A percentile compares a stretch with the other conserved stretches of the same genome.
Evolutionary conservation across 2,797 vertebrate genomes (phyloP).

Genomic region (Anomalospiza imberbis): DNA sequence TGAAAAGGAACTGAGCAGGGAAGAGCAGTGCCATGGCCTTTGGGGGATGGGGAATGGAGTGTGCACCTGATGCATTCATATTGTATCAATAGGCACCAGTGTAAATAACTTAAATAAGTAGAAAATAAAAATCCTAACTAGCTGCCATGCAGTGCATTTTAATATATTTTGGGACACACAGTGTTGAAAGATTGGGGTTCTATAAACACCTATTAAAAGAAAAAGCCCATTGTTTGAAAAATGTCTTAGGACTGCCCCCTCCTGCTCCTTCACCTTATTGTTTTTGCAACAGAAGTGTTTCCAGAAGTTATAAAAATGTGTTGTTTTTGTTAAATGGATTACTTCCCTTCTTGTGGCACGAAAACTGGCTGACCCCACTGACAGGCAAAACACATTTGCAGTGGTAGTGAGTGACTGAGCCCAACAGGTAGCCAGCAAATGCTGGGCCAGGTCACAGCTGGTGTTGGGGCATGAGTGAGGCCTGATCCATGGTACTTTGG

Average conservation of each 20-base stretch:
- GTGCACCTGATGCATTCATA: background rate
- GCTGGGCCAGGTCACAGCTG: background rate
- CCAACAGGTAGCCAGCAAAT: background rate
- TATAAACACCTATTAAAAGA: background rate
- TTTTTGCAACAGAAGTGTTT: constrained; percentile 27
- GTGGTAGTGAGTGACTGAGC: background rate
- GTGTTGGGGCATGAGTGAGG: background rate
- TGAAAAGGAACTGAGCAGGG: background rate
- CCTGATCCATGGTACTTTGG: background rate
- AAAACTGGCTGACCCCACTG: background rate
- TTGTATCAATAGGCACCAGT: background rate
- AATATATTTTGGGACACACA: background rate
- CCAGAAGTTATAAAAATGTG: background rate
- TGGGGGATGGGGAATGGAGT: background rate
- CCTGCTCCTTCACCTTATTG: background rate
- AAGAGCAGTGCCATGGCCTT: background rate
- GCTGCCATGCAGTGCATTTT: background rate
- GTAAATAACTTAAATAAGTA: background rate
- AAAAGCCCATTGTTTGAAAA: background rate
- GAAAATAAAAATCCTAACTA: background rate
- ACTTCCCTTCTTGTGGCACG: background rate
- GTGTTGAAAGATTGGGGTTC: background rate
- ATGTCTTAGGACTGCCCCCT: background rate
- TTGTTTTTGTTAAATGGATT: constrained; percentile 1
- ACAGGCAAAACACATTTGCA: background rate